Percentiles rank a stretch among this genome's conserved stretches.
Evolutionary conservation across 2,888 invertebrate species (phyloP).

Genomic region (Pilophorus perplexus): DNA sequence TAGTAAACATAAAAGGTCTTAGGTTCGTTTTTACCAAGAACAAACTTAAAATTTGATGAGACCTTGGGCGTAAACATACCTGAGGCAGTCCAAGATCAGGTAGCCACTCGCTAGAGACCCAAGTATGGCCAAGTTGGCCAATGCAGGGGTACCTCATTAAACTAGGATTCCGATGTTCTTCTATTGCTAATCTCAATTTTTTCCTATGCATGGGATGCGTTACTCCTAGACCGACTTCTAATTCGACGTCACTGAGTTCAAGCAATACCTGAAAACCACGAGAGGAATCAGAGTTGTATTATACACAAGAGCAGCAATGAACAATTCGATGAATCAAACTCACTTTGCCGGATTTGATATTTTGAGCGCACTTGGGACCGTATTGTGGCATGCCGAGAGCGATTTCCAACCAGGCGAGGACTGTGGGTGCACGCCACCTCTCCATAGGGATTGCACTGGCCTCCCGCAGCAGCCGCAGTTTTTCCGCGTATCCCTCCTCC

Average conservation of each 20-base stretch:
- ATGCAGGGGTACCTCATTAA: conserved; percentile 84
- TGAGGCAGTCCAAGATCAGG: conserved; percentile 85
- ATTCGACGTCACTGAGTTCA: conserved; percentile 85
- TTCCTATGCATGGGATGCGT: conserved; percentile 90
- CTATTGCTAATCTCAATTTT: conserved; percentile 87
- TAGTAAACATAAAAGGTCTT: no score
- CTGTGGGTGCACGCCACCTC: conserved; percentile 88
- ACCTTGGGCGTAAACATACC: conserved; percentile 52
- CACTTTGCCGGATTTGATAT: conserved; percentile 93
- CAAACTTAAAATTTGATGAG: neutral
- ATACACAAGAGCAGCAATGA: no score
- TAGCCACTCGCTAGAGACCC: conserved; percentile 92
- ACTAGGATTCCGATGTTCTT: conserved; percentile 84
- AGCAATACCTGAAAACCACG: conserved; percentile 67
- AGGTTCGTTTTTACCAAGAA: no score
- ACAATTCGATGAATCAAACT: no score
- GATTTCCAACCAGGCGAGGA: conserved; percentile 91
- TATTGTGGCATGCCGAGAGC: conserved; percentile 93
- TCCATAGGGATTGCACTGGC: conserved; percentile 82
- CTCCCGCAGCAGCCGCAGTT: conserved; percentile 72
- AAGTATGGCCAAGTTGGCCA: conserved; percentile 82
- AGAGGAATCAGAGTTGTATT: neutral
- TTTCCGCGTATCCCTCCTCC: conserved; percentile 73
- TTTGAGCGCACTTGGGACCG: conserved; percentile 83
- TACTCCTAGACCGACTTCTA: conserved; percentile 88